Base-by-base conservation (phyloP, 2,113 vertebrate species). In the Catharus fuscescens region DNA sequence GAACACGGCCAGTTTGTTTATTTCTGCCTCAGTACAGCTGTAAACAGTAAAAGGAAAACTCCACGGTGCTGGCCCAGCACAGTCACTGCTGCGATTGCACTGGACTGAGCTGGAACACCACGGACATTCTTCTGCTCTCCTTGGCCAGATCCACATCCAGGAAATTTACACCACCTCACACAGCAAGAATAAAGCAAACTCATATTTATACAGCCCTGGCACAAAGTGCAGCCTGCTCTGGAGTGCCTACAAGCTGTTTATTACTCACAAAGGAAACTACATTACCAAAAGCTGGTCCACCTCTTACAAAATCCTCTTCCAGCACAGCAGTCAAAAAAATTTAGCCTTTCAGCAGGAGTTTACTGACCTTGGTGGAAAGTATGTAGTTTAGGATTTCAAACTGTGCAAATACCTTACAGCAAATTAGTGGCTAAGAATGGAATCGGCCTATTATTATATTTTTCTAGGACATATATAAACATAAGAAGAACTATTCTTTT, bases 31-130 rank as follows among this genome's bases (percentile, higher is more conserved):
- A 67, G 56, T 7, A 60, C 90, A 88, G 64, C 72, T 57, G 67
- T 88, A 78, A 90, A 83, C 79, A 92, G 76, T 10, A 26, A 11
- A 80, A 92, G 85, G 54, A 82, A 86, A 94, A 53, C 76, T 78
- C 50, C n/a, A 28, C 14, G 0, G 9, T 42, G 60, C 14, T 0
- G 2, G 76, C 59, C 67, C 78, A 80, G 77, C 0, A 2, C 42
- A 54, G 81, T 12, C 10, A 4, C n/a, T 0, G 0, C 72, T 45
- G 66, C 0, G 1, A 48, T 4, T 47, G 83, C 0, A 1, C 72
- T 25, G 8, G 12, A 74, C 48, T 1, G 15, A 2, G 7, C 32
- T 48, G 74, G 85, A 90, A 93, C 61, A 50, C 62, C 5, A 66
- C 0, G 0, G 38, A 54, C 23, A 6, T 50, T 92, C 19, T 26